Conservation (phyloP, 1,140 invertebrate genomes). For the Psix sp. region DNA sequence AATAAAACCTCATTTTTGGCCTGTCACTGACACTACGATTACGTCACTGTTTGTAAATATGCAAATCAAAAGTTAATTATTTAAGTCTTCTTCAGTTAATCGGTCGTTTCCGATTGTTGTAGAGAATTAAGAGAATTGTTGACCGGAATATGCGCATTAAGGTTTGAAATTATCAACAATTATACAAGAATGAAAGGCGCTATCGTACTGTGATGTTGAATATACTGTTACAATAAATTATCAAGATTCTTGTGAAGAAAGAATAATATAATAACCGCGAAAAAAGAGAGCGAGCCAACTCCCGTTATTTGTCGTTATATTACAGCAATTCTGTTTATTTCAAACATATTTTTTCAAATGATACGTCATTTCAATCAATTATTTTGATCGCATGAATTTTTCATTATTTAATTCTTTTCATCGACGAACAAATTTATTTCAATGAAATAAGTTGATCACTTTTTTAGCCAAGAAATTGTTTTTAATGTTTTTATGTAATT, state of each 20-base stretch:
- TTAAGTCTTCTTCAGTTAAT: conserved; percentile 8
- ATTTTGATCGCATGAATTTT: too few species aligned
- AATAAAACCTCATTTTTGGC: too few species aligned
- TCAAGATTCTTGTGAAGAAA: too few species aligned
- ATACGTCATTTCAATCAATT: conserved; percentile 2
- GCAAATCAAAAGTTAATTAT: too few species aligned
- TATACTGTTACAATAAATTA: conserved; percentile 70
- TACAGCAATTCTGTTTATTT: conserved; percentile 35
- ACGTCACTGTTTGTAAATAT: too few species aligned
- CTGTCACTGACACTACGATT: too few species aligned
- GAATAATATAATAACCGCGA: conserved; percentile 58
- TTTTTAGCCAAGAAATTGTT: too few species aligned
- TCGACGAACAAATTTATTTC: too few species aligned
- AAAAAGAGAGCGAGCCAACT: conserved; percentile 35
- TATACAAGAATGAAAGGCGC: conserved; percentile 73
- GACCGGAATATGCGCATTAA: conserved; percentile 65
- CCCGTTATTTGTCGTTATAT: conserved; percentile 52
- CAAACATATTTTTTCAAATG: conserved; percentile 22
- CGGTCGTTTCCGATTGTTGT: conserved; percentile 67
- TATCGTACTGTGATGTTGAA: conserved; percentile 78
- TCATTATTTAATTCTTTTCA: too few species aligned
- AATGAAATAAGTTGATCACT: too few species aligned
- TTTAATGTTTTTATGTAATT: too few species aligned
- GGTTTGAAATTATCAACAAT: conserved; percentile 68
- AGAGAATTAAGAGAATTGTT: conserved; percentile 68